Conservation (phyloP, 2,113 vertebrate genomes). For the Eulemur macaco region DNA sequence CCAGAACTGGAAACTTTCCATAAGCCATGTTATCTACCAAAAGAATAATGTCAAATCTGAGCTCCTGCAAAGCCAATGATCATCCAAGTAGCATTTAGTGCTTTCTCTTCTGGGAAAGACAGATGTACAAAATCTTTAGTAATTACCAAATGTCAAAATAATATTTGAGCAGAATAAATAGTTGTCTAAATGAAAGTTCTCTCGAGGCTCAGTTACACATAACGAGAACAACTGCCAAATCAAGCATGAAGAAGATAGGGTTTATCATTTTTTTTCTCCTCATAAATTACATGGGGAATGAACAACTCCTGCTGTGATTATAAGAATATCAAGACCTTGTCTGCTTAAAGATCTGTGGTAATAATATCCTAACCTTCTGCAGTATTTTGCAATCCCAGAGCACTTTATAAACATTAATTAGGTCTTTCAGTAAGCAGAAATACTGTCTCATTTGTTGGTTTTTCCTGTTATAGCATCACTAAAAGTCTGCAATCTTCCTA, state of each 20-base stretch:
- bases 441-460: neutral
- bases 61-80: constrained; percentile 38
- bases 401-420: constrained; percentile 57
- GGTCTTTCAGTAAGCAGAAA: constrained; percentile 10
- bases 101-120: constrained; percentile 62
- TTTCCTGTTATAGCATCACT: neutral
- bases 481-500: neutral
- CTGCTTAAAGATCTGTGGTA: constrained; percentile 48
- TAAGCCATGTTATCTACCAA: neutral
- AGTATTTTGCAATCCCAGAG: neutral
- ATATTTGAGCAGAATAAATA: constrained; percentile 63
- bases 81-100: constrained; percentile 50
- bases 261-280: constrained; percentile 44
- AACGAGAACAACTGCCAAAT: constrained; percentile 50
- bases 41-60: constrained; percentile 7
- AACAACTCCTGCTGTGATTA: constrained; percentile 51
- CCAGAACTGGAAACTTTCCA: constrained; percentile 11
- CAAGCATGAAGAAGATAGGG: constrained; percentile 1
- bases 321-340: constrained; percentile 44
- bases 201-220: constrained; percentile 17
- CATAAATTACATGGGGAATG: constrained; percentile 55
- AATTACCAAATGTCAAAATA: constrained; percentile 70
- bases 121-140: constrained; percentile 54
- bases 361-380: constrained; percentile 28
- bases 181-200: constrained; percentile 63